A percentile compares a stretch with the other conserved stretches of the same genome.
Conservation (phyloP, 2,888 invertebrate species). For the Asteroscopus sphinx region DNA sequence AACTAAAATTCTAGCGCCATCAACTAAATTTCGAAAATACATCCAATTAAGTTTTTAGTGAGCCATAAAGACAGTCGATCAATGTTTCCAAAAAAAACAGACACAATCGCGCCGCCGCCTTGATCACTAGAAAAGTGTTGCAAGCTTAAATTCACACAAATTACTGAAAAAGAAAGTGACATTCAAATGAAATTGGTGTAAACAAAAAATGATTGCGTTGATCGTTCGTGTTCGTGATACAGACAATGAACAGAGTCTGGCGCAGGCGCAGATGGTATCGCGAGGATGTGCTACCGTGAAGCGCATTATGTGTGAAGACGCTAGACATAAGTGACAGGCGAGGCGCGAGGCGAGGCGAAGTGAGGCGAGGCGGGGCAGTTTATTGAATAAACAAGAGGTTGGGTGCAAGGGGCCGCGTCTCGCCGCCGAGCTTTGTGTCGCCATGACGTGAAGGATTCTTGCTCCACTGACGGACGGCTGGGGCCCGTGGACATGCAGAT, state of each 20-base stretch:
- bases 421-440: constrained; percentile 68
- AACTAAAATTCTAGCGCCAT: constrained; percentile 29
- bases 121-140: constrained; percentile 38
- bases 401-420: constrained; percentile 59
- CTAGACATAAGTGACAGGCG: constrained; percentile 61
- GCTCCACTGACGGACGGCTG: constrained; percentile 32
- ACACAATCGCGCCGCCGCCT: constrained; percentile 22
- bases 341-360: constrained; percentile 44
- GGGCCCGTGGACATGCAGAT: constrained; percentile 39
- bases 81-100: constrained; percentile 10
- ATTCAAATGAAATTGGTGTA: constrained; percentile 26
- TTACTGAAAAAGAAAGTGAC: constrained; percentile 47
- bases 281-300: constrained; percentile 56
- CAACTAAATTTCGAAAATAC: constrained; percentile 21
- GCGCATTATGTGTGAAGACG: constrained; percentile 50
- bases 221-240: constrained; percentile 48
- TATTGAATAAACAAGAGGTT: constrained; percentile 80
- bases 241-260: constrained; percentile 39
- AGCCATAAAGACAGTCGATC: constrained; percentile 32
- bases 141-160: constrained; percentile 34
- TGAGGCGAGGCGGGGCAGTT: constrained; percentile 69
- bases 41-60: constrained; percentile 45
- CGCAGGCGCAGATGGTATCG: constrained; percentile 50
- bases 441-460: constrained; percentile 70
- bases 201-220: constrained; percentile 35